These are phyloP conservation scores for Proteles cristata DNA, from an alignment of 2,113 vertebrate species.

Conservation along the genomic window DNA sequence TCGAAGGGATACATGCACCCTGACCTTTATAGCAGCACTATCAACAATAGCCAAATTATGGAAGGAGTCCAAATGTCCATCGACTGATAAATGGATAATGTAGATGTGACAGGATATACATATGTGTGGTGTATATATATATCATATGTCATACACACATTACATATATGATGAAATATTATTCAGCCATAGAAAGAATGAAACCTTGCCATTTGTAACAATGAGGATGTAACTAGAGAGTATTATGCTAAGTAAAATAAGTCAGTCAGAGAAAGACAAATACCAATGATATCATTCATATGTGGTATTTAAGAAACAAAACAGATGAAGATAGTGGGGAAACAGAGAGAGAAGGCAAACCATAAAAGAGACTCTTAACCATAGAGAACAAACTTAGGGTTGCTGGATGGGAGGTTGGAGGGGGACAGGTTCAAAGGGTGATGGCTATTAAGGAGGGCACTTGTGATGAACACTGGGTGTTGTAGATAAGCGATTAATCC, in stretches of 20 bases:
- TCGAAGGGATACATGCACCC: background rate
- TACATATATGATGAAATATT: background rate
- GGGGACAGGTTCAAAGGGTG: background rate
- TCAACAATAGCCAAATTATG: background rate
- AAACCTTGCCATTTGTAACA: background rate
- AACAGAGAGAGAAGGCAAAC: background rate
- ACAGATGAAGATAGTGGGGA: background rate
- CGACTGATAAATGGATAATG: background rate
- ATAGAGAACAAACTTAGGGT: background rate
- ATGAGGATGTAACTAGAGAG: background rate
- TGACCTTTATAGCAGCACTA: background rate
- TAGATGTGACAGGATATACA: background rate
- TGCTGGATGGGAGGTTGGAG: background rate
- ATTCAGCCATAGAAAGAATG: background rate
- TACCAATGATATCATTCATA: background rate
- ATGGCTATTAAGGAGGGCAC: background rate
- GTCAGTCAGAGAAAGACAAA: background rate
- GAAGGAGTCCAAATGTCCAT: background rate
- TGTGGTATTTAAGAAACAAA: background rate
- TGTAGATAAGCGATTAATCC: background rate
- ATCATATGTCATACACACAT: background rate
- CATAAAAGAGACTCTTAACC: background rate
- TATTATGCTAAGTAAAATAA: background rate
- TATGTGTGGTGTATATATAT: background rate
- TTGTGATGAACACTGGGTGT: background rate